phyloP scores from a whole-genome alignment of 1,140 invertebrate species.

The Epicauta chinensis region DNA sequence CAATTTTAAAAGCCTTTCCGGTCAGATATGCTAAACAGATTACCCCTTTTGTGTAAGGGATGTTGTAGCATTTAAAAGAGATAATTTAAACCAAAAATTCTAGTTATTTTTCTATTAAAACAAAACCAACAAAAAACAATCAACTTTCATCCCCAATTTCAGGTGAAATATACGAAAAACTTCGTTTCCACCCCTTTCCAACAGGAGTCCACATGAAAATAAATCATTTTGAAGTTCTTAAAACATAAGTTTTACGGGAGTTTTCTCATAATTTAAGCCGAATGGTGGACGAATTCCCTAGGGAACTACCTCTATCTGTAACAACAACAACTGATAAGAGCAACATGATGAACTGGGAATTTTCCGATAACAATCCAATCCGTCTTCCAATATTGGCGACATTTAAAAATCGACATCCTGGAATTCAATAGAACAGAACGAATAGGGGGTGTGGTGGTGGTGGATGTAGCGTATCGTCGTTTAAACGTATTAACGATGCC shows the following conservation, averaged over 20 bases:
- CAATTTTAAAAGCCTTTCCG: too few relatives aligned
- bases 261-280: constrained; percentile 17
- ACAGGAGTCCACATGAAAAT: constrained; percentile 15
- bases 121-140: too few relatives aligned
- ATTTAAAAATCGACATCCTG: background rate
- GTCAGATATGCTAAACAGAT: too few relatives aligned
- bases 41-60: too few relatives aligned
- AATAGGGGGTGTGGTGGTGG: too few relatives aligned
- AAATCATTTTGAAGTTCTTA: constrained; percentile 11
- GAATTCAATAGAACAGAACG: too few relatives aligned
- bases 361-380: constrained; percentile 11
- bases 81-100: too few relatives aligned
- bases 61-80: too few relatives aligned
- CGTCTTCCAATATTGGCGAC: constrained; percentile 10
- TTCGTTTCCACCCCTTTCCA: background rate
- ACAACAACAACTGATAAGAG: background rate
- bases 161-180: too few relatives aligned
- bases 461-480: too few relatives aligned
- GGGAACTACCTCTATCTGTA: constrained; percentile 1
- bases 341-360: constrained; percentile 17
- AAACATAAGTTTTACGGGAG: constrained; percentile 17
- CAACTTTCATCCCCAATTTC: too few relatives aligned
- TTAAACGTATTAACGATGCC: background rate
- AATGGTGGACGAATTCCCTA: constrained; percentile 1
- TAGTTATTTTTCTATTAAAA: too few relatives aligned